Evolutionary conservation across 2,888 invertebrate species (phyloP), one percentile per base, ranked within the genome.

Genomic region (Adelphocoris suturalis): DNA sequence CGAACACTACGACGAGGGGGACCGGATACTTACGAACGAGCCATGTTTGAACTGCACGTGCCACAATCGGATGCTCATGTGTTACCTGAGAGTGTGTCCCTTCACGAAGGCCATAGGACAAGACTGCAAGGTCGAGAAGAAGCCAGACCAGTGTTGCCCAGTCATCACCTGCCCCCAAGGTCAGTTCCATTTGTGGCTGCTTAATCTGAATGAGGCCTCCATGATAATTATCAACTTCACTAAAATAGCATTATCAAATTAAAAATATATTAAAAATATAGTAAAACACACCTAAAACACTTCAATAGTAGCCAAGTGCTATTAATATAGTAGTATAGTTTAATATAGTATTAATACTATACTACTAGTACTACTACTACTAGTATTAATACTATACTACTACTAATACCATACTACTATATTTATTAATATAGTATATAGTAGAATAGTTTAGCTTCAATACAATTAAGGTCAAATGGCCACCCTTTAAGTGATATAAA

Each of bases 1-100:
- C 94, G 97, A 97, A 94, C 97, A 97, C 93, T 98, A 98, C 94
- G 96, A 97, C 91, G 98, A 98, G 94, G 98, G 98, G 90, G 98
- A 98, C 94, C 95, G 98, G 93, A 98, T 98, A 93, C 95, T 97
- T 94, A 98, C 98, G 92, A 98, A 98, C 94, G 98, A 98, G 94
- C 98, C 98, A 92, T 98, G 98, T 94, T 95, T 98, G 92, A 98
- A 98, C 94, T 98, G 98, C 94, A 98, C 98, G 92, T 98, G 98
- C 94, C 97, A 97, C 95, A 97, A 98, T 93, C 96, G 96, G 93
- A 98, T 98, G 97, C 95, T 98, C 91, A 98, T 98, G 98, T 98
- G 98, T 93, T 98, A 98, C 94, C 95, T 98, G 92, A 95, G 97
- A 93, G 98, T 98, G 46, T 98, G 98, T 93, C 98, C 98, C 68